These are phyloP conservation scores for Andrena cerasifolii DNA, from an alignment of 1,140 invertebrate species.

Conservation along the genomic window DNA sequence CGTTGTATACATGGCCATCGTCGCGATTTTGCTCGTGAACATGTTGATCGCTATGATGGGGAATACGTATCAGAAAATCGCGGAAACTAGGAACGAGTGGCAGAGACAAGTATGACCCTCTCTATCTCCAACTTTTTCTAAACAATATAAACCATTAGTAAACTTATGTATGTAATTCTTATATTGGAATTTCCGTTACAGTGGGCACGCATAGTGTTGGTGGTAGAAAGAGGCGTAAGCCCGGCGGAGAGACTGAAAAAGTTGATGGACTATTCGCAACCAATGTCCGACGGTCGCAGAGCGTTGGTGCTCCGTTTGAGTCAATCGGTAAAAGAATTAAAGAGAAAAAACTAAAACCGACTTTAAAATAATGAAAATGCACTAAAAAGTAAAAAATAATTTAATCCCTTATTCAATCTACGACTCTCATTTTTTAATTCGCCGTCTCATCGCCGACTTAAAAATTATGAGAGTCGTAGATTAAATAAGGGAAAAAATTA, in stretches of 20 bases:
- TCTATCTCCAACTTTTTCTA: not conserved
- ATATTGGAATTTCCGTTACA: conserved; percentile 71
- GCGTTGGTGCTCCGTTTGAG: conserved; percentile 93
- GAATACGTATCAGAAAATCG: conserved; percentile 99
- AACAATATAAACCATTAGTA: too few species aligned
- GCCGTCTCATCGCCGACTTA: too few species aligned
- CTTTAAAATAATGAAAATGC: too few species aligned
- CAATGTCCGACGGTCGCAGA: conserved; percentile 94
- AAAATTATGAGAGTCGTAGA: too few species aligned
- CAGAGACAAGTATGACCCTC: conserved; percentile 91
- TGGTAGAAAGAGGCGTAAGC: conserved; percentile 96
- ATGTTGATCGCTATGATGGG: conserved; percentile 99
- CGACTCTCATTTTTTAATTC: too few species aligned
- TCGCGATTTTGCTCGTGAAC: conserved; percentile 97
- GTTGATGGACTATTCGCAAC: conserved; percentile 95
- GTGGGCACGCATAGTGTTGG: conserved; percentile 98
- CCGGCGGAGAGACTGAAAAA: conserved; percentile 92
- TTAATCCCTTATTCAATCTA: too few species aligned
- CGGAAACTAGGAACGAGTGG: conserved; percentile 98
- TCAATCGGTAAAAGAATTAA: conserved; percentile 90
- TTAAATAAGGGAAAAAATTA: too few species aligned
- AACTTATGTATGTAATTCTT: too few species aligned
- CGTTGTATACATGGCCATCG: conserved; percentile 97
- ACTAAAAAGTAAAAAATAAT: too few species aligned
- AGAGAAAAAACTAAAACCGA: too few species aligned